These are phyloP conservation scores for Xanthorhoe designata DNA, from an alignment of 2,888 invertebrate genomes.

Conservation along the genomic window DNA sequence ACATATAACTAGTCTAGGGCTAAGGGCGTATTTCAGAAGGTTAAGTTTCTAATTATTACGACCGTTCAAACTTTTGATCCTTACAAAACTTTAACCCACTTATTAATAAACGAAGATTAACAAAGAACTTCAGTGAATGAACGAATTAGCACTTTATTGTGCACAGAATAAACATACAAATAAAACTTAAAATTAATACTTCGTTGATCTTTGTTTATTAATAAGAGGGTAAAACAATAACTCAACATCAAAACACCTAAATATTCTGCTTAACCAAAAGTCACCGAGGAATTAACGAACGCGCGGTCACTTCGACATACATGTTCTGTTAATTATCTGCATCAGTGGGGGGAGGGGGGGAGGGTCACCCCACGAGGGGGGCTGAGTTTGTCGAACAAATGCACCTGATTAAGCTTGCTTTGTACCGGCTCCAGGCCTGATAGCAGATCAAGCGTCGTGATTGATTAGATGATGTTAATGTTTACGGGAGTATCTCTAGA, in stretches of 20 bases:
- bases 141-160: too few species aligned
- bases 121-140: too few species aligned
- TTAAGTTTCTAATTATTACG: too few species aligned
- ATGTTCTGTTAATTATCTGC: slow-evolving; percentile 74
- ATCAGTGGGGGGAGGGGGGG: slow-evolving; percentile 48
- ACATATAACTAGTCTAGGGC: too few species aligned
- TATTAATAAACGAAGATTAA: too few species aligned
- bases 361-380: slow-evolving; percentile 23
- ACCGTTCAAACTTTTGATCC: too few species aligned
- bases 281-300: slow-evolving; percentile 38
- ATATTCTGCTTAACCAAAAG: not conserved
- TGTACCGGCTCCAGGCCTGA: slow-evolving; percentile 56
- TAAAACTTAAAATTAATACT: too few species aligned
- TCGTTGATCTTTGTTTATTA: too few species aligned
- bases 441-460: slow-evolving; percentile 41
- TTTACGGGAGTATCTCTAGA: slow-evolving; percentile 34
- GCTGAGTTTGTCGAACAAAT: slow-evolving; percentile 76
- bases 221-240: too few species aligned
- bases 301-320: slow-evolving; percentile 52
- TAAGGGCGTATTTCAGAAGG: too few species aligned
- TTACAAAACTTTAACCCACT: too few species aligned
- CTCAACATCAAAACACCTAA: not conserved
- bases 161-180: too few species aligned
- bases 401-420: slow-evolving; percentile 79
- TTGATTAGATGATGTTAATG: slow-evolving; percentile 49